These are phyloP conservation scores for Pseudoips prasinana DNA, from an alignment of 2,888 invertebrate species.

Conservation along the genomic window DNA sequence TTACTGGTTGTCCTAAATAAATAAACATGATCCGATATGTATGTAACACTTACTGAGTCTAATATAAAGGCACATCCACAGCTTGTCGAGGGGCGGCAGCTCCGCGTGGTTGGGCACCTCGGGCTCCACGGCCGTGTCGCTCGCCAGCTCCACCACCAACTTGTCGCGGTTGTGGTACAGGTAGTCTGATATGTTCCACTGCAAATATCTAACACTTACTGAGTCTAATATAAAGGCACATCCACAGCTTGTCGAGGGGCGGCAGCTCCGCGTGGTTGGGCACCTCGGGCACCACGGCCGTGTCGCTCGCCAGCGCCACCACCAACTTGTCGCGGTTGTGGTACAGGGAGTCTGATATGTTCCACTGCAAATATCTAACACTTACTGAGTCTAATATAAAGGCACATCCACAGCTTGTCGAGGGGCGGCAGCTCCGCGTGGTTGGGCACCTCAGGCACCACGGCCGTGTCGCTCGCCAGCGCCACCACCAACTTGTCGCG, in stretches of 20 bases:
- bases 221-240: conserved; percentile 94
- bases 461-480: conserved; percentile 87
- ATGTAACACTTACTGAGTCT: conserved; percentile 83
- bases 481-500: conserved; percentile 90
- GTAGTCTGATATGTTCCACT: conserved; percentile 99
- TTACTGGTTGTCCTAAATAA: no score
- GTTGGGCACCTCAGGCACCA: conserved; percentile 92
- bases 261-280: conserved; percentile 92
- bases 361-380: conserved; percentile 90
- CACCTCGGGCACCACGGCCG: conserved; percentile 90
- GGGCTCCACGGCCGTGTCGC: conserved; percentile 89
- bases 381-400: conserved; percentile 91
- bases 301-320: conserved; percentile 87
- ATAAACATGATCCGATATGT: neutral
- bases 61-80: conserved; percentile 98
- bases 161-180: conserved; percentile 97
- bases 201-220: conserved; percentile 71
- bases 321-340: conserved; percentile 95
- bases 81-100: conserved; percentile 93
- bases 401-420: conserved; percentile 97
- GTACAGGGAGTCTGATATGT: conserved; percentile 98
- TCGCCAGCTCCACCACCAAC: conserved; percentile 86
- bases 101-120: conserved; percentile 92
- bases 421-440: conserved; percentile 93
- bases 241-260: conserved; percentile 96